These are phyloP conservation scores for Formicarius rufipectus DNA, from an alignment of 2,113 vertebrate genomes.

Conservation along the genomic window DNA sequence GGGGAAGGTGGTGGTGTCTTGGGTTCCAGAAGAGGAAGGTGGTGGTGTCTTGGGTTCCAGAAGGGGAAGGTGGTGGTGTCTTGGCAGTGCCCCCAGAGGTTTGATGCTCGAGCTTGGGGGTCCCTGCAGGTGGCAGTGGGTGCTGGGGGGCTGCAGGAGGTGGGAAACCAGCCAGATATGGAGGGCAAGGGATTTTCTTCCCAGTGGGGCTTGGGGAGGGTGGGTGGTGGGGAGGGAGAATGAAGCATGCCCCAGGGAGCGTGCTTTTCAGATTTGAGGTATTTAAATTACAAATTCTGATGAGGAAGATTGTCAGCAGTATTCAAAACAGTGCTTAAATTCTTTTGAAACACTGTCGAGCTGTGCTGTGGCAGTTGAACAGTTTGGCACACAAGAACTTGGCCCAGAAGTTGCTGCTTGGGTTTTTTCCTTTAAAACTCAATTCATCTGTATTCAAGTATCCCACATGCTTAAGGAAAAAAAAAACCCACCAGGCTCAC, in stretches of 20 bases:
- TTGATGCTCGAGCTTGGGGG: rapidly evolving
- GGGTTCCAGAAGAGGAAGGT: background rate
- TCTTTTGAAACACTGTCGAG: constrained; percentile 64
- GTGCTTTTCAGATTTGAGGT: constrained; percentile 53
- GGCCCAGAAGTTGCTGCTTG: constrained; percentile 61
- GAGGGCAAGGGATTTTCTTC: background rate
- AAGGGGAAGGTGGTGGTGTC: rapidly evolving
- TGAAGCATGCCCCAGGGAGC: constrained; percentile 55
- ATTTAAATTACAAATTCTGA: constrained; percentile 77
- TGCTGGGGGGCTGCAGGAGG: background rate
- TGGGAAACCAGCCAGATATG: background rate
- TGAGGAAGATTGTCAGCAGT: constrained; percentile 64
- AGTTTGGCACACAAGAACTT: constrained; percentile 48
- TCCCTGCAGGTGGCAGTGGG: background rate
- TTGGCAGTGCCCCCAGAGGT: rapidly evolving
- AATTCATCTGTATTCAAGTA: constrained; percentile 59
- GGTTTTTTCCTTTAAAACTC: constrained; percentile 28
- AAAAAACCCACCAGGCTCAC: background rate
- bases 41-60: too few relatives aligned
- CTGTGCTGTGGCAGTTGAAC: constrained; percentile 23
- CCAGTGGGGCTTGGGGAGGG: constrained; percentile 9
- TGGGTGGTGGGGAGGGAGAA: constrained; percentile 3
- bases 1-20: background rate
- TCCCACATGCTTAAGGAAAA: background rate
- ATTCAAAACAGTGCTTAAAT: constrained; percentile 66